Percentiles rank a stretch among this genome's conserved stretches.
phyloP scores from a whole-genome alignment of 1,140 invertebrate genomes.

The Cotesia vestalis region DNA sequence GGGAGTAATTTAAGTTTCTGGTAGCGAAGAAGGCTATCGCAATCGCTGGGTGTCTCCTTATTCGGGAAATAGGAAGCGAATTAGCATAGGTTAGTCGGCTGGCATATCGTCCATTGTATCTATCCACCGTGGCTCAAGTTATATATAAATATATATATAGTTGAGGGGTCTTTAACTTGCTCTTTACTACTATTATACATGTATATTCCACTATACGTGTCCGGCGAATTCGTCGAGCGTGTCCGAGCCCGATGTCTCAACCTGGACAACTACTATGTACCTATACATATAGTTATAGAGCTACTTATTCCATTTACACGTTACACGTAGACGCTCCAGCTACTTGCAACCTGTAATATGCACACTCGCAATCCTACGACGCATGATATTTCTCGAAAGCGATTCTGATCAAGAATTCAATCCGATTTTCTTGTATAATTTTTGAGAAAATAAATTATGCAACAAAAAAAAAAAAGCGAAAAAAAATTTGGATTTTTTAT shows the following conservation, averaged over 20 bases:
- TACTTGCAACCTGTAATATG: background rate
- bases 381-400: constrained; percentile 46
- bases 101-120: constrained; percentile 29
- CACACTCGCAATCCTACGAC: background rate
- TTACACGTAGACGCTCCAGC: too few species aligned
- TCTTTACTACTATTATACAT: too few species aligned
- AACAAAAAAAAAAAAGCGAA: too few species aligned
- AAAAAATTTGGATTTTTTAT: too few species aligned
- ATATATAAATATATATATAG: background rate
- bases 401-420: constrained; percentile 25
- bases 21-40: constrained; percentile 22
- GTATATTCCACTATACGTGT: constrained; percentile 40
- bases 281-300: too few species aligned
- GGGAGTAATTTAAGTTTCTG: background rate
- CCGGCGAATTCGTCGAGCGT: constrained; percentile 50
- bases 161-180: constrained; percentile 42
- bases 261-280: constrained; percentile 28
- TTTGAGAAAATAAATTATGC: too few species aligned
- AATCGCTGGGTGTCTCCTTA: constrained; percentile 14
- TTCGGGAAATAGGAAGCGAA: constrained; percentile 49
- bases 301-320: constrained; percentile 8
- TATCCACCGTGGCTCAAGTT: constrained; percentile 4
- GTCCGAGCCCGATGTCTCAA: constrained; percentile 52
- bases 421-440: background rate
- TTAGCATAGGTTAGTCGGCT: constrained; percentile 49